Evolutionary conservation across 2,113 vertebrate genomes (phyloP).

Genomic region (Rhadina sibilatrix): DNA sequence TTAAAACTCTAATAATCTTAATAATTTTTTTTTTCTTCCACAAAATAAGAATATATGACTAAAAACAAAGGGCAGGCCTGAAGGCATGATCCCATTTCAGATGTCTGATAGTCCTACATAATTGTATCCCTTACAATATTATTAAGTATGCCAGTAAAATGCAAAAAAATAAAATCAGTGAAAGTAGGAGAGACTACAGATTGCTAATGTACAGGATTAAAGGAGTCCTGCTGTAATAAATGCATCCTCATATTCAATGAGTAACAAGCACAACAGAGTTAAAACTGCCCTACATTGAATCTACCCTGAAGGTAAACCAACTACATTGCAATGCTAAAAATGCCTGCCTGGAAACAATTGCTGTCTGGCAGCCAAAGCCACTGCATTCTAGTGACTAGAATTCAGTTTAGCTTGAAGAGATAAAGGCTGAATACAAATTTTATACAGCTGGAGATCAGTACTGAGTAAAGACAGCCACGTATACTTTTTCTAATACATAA

Average conservation of each 20-base stretch:
- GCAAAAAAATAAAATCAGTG: not conserved
- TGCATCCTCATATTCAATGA: not conserved
- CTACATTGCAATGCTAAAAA: not conserved
- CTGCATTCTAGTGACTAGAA: not conserved
- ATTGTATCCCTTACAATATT: not conserved
- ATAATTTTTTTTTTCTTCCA: not conserved
- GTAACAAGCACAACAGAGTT: not conserved
- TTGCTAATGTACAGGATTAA: not conserved
- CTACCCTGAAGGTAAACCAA: conserved; percentile 6
- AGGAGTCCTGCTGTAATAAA: not conserved
- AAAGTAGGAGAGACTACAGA: not conserved
- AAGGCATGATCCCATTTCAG: not conserved
- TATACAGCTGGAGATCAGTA: not conserved
- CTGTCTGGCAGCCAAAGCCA: not conserved
- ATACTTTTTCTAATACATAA: not conserved
- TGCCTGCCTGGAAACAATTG: not conserved
- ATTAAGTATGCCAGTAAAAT: not conserved
- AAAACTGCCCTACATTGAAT: not conserved
- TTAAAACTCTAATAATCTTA: not conserved
- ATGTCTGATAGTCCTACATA: not conserved
- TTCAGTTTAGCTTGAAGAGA: not conserved
- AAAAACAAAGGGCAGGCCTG: not conserved
- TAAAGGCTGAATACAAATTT: conserved; percentile 1
- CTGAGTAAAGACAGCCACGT: not conserved
- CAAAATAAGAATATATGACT: not conserved